Percentiles rank a stretch among this genome's conserved stretches.
These are phyloP conservation scores for Mythimna impura DNA, from an alignment of 2,888 invertebrate species.

Conservation along the genomic window DNA sequence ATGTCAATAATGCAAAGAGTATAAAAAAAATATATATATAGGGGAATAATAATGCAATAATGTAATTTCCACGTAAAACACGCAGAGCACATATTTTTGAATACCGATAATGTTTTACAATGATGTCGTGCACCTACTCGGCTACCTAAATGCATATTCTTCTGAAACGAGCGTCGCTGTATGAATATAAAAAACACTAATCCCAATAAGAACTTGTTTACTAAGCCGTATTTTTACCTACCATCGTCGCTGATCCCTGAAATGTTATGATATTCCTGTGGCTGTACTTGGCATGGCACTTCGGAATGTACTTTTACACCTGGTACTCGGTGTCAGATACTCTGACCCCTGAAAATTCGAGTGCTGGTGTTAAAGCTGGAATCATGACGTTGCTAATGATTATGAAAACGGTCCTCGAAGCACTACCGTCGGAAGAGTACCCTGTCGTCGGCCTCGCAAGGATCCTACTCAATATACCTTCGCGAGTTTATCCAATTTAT, in stretches of 20 bases:
- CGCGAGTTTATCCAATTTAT: slow-evolving; percentile 71
- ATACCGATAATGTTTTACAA: not conserved
- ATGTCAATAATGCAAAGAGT: too few species aligned
- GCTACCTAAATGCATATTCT: not conserved
- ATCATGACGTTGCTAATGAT: slow-evolving; percentile 64
- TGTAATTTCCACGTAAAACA: not conserved
- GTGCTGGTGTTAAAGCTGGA: slow-evolving; percentile 56
- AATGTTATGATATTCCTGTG: slow-evolving; percentile 57
- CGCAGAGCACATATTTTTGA: not conserved
- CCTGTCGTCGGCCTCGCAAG: slow-evolving; percentile 73
- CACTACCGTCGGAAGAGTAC: slow-evolving; percentile 50
- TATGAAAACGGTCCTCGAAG: slow-evolving; percentile 57
- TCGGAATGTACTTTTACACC: slow-evolving; percentile 67
- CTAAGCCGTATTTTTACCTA: not conserved
- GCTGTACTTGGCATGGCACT: slow-evolving; percentile 71
- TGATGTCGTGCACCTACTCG: not conserved
- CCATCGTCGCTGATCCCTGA: not conserved
- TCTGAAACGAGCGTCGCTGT: slow-evolving; percentile 12
- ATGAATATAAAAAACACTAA: not conserved
- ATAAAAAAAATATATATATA: too few species aligned
- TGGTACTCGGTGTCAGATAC: slow-evolving; percentile 70
- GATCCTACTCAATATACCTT: slow-evolving; percentile 71
- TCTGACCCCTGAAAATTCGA: slow-evolving; percentile 60
- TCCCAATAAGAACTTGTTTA: not conserved
- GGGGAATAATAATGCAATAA: too few species aligned